Evolutionary conservation across 2,797 vertebrate genomes (phyloP), one percentile per base, ranked within the genome.

Genomic region (Phrynocephalus vlangalii): DNA sequence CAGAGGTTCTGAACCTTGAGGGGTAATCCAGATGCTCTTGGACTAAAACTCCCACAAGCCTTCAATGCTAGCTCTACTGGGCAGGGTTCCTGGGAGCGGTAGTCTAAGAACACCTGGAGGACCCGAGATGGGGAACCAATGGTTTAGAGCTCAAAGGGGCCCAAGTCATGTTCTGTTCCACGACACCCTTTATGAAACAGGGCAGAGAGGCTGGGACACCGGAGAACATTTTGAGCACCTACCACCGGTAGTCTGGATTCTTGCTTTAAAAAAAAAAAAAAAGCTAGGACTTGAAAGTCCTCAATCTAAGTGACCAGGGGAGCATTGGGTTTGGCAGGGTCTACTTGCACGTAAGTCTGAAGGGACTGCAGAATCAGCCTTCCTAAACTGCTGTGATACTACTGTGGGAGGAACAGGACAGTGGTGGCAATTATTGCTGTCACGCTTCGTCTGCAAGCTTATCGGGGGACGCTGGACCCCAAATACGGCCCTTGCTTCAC

Each of bases 361-460:
- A 56, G 52, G 52, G 52, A 56, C 9, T 66, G 33, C 22, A 7
- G 15, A 79, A 71, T 18, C 18, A 6, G 28, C 13, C 56, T 63
- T 33, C 56, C 4, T 1, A 6, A 5, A n/a, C 16, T 30, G 28
- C 48, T 52, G 28, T 50, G 20, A 22, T 70, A 82, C 5, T 1
- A 20, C 0, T 44, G 38, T 44, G 38, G 3, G 26, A n/a, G n/a
- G n/a, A n/a, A n/a, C n/a, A n/a, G n/a, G 3, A 5, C 3, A 2
- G 3, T 44, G 38, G 38, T 3, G 38, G 38, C 38, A 44, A 44
- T 8, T 76, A 5, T 28, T 44, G 13, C 83, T n/a, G 26, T 73
- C 30, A 26, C 24, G 3, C 44, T 3, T 52, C 50, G 22, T 13
- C 20, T 38, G 13, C 30, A 71, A 16, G 22, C 56, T 75, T 75